Evolutionary conservation across 2,797 vertebrate genomes (phyloP).

Genomic region (Paratrypauchen microcephalus): DNA sequence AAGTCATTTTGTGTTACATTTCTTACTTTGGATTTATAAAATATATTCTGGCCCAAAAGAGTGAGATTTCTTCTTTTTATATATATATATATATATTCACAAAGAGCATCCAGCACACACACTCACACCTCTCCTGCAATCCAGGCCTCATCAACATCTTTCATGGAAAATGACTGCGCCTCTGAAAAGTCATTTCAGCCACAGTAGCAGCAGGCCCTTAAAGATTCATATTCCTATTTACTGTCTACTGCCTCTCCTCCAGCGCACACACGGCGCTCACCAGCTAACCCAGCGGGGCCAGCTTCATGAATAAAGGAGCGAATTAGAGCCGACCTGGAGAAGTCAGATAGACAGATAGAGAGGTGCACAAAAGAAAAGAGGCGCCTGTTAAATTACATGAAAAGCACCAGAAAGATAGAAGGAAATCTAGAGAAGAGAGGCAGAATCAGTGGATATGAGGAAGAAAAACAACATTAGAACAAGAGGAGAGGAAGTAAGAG

Average conservation of each 20-base stretch:
- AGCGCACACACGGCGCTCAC: slow-evolving; percentile 30
- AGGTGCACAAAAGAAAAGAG: slow-evolving; percentile 55
- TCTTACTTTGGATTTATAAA: slow-evolving; percentile 30
- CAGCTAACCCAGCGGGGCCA: slow-evolving; percentile 68
- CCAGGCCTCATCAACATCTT: slow-evolving; percentile 74
- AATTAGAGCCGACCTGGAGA: slow-evolving; percentile 71
- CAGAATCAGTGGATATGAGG: slow-evolving; percentile 52
- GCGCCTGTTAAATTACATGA: slow-evolving; percentile 68
- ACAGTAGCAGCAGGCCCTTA: slow-evolving; percentile 74
- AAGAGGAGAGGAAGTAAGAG: slow-evolving; percentile 26
- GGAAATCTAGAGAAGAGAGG: slow-evolving; percentile 33
- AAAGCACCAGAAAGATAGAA: slow-evolving; percentile 48
- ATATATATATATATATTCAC: slow-evolving; percentile 26
- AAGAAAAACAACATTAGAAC: slow-evolving; percentile 46
- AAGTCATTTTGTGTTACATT: slow-evolving; percentile 2
- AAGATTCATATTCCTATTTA: slow-evolving; percentile 81
- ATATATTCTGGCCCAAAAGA: slow-evolving; percentile 36
- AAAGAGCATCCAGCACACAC: slow-evolving; percentile 18
- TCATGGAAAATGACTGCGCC: slow-evolving; percentile 76
- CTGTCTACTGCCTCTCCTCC: slow-evolving; percentile 62
- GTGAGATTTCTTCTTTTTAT: slow-evolving; percentile 14
- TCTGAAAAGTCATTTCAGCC: slow-evolving; percentile 78
- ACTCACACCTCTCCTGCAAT: slow-evolving; percentile 58
- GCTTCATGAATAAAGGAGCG: slow-evolving; percentile 78
- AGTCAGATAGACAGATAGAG: slow-evolving; percentile 69